Percentiles rank a stretch among this genome's conserved stretches.
Conservation (phyloP, 2,888 invertebrate species). For the Aethes cnicana region DNA sequence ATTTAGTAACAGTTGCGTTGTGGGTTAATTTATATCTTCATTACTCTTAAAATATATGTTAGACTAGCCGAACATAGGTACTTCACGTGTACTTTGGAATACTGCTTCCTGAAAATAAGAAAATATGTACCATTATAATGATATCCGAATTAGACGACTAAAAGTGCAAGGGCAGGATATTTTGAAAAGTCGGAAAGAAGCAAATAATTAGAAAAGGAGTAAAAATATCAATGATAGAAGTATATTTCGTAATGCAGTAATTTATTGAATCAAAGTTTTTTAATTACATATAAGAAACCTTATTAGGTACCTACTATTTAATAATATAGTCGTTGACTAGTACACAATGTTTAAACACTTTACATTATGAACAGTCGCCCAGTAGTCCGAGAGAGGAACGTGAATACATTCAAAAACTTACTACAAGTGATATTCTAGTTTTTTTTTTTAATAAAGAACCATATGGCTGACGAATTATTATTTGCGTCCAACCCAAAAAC, state of each 20-base stretch:
- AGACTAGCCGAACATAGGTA: constrained; percentile 66
- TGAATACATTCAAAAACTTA: too few species aligned
- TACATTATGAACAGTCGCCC: constrained; percentile 28
- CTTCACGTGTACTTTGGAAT: constrained; percentile 82
- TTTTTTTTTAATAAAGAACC: too few species aligned
- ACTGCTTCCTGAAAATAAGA: constrained; percentile 79
- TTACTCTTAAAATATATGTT: constrained; percentile 74
- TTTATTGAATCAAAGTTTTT: constrained; percentile 76
- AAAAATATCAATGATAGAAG: constrained; percentile 50
- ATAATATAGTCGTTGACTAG: constrained; percentile 79
- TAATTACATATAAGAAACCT: constrained; percentile 71
- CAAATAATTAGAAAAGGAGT: not conserved
- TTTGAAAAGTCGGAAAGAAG: not conserved
- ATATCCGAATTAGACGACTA: not conserved
- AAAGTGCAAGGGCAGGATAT: not conserved
- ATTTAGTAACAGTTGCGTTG: constrained; percentile 56
- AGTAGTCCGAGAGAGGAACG: too few species aligned
- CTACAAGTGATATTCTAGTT: too few species aligned
- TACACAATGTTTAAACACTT: constrained; percentile 44
- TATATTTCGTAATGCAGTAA: constrained; percentile 62
- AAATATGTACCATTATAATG: constrained; percentile 32
- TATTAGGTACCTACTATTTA: constrained; percentile 42
- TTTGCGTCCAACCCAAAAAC: too few species aligned
- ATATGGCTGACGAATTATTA: too few species aligned
- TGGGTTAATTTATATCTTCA: constrained; percentile 68